Conservation (phyloP, 2,797 vertebrate species). For the Enteromius treurensis region DNA sequence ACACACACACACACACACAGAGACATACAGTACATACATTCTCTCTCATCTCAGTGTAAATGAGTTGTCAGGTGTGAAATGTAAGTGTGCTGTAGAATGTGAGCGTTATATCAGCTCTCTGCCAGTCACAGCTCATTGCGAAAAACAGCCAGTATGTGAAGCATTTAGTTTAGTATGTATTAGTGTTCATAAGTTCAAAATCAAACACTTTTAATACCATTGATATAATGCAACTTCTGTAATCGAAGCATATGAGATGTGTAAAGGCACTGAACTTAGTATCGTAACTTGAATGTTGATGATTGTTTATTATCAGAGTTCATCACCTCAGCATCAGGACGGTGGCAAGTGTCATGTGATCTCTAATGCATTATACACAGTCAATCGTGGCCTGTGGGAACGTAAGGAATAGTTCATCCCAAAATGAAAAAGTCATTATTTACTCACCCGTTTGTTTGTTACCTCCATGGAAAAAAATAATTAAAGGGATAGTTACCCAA, state of each 20-base stretch:
- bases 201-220: not conserved
- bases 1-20: conserved; percentile 24
- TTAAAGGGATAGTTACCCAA: not conserved
- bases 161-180: conserved; percentile 73
- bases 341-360: conserved; percentile 17
- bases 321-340: conserved; percentile 7
- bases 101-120: conserved; percentile 64
- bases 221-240: not conserved
- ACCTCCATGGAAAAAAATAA: not conserved
- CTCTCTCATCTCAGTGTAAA: conserved; percentile 76
- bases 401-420: not conserved
- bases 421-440: not conserved
- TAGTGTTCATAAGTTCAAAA: conserved; percentile 53
- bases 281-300: not conserved
- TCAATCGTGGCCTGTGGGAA: not conserved
- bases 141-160: conserved; percentile 68
- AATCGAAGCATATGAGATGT: not conserved
- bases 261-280: not conserved
- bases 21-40: conserved; percentile 28
- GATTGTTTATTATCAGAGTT: conserved; percentile 31
- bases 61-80: conserved; percentile 61
- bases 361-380: not conserved
- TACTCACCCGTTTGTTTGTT: conserved; percentile 1
- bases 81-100: conserved; percentile 39
- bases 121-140: conserved; percentile 67